Evolutionary conservation across 2,888 invertebrate genomes (phyloP).

Genomic region (Quadroppia sp.): DNA sequence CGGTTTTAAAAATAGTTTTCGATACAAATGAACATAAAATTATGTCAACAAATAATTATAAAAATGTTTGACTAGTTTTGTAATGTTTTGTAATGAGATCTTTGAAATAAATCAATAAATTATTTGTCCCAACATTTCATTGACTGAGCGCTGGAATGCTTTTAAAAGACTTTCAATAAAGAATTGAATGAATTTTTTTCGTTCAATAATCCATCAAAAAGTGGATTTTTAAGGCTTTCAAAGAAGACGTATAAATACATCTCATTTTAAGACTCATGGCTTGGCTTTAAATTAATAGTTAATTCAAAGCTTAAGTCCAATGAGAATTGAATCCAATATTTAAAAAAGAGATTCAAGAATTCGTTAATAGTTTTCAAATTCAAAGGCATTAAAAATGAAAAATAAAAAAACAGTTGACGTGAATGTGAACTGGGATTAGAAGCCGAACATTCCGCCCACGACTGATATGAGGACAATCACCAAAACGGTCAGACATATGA

Average conservation of each 20-base stretch:
- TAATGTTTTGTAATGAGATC: neutral
- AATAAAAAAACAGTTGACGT: too few species aligned
- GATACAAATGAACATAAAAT: neutral
- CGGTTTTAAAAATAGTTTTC: neutral
- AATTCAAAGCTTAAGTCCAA: neutral
- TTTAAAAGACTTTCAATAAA: too few species aligned
- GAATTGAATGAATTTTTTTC: neutral
- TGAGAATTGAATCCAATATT: neutral
- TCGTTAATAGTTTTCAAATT: too few species aligned
- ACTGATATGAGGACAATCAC: conserved; percentile 29
- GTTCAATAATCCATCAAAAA: neutral
- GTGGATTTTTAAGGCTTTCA: neutral
- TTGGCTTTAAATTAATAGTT: neutral
- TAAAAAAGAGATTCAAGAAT: neutral
- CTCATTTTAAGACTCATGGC: neutral
- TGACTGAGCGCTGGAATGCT: neutral
- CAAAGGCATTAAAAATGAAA: too few species aligned
- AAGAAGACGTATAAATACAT: neutral
- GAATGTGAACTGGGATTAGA: neutral
- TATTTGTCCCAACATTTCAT: neutral
- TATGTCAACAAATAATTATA: neutral
- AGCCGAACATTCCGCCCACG: conserved; percentile 14
- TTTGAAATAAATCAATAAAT: neutral
- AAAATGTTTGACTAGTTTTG: neutral
- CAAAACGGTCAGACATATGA: conserved; percentile 38